A percentile compares a stretch with the other conserved stretches of the same genome.
phyloP scores from a whole-genome alignment of 2,113 vertebrate species.

The Vidua macroura region DNA sequence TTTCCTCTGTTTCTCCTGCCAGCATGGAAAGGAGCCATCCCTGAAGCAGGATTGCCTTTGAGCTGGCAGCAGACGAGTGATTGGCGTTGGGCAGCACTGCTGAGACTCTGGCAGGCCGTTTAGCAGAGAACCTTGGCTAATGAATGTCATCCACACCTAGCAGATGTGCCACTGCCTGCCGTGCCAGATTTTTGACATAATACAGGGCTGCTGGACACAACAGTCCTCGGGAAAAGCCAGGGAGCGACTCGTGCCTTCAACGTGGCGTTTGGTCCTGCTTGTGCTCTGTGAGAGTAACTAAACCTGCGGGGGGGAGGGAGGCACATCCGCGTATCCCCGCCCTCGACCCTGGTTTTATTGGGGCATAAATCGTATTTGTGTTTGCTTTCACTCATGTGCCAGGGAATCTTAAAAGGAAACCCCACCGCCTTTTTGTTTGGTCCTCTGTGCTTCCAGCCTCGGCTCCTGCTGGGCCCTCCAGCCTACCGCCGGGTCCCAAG shows the following conservation, averaged over 20 bases:
- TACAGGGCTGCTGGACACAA: conserved; percentile 63
- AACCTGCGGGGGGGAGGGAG: not conserved
- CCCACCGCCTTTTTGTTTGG: not conserved
- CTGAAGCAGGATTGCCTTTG: conserved; percentile 60
- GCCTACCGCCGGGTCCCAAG: no score
- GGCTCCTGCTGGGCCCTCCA: not conserved
- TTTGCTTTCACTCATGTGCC: not conserved
- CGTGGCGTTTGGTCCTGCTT: fast-evolving
- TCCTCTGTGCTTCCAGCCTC: not conserved
- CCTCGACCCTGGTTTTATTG: not conserved
- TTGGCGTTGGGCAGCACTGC: conserved; percentile 70
- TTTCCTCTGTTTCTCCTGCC: conserved; percentile 60
- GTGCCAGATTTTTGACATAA: conserved; percentile 78
- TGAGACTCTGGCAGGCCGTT: conserved; percentile 73
- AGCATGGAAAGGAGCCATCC: conserved; percentile 73
- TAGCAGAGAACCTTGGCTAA: conserved; percentile 75
- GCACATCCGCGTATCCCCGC: fast-evolving
- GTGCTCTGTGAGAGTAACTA: not conserved
- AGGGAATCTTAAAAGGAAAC: not conserved
- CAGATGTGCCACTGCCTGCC: conserved; percentile 78
- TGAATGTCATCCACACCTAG: conserved; percentile 79
- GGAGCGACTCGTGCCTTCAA: not conserved
- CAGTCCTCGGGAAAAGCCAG: not conserved
- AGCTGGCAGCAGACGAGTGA: conserved; percentile 74
- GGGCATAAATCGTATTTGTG: not conserved